Base-by-base conservation (phyloP, 1,140 invertebrate genomes). In the Anagrus nilaparvatae region DNA sequence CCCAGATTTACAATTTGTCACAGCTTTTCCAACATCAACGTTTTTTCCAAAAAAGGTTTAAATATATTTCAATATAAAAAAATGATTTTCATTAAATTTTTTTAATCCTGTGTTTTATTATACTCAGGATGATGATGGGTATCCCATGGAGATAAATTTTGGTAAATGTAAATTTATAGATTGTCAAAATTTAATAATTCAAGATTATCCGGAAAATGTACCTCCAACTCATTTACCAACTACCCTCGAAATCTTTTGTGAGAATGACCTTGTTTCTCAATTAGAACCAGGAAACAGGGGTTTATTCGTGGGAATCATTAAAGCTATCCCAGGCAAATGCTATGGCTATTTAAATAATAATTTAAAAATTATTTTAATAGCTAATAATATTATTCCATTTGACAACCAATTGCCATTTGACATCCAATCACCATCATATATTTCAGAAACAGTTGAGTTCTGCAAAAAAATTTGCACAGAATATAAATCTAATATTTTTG, bases 121-220 rank as follows among this genome's bases (percentile, higher is more conserved):
- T 53, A 54, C 55, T 27, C 42, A 92, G 82, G 97, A 99, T 75
- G 95, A 97, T 60, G 93, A 98, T 69, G 95, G 94, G 3, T 99
- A 99, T 72, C 70, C 87, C 1, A 67, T 98, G 32, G 96, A 99
- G 71, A 99, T 96, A 6, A 95, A 99, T 68, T 99, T 82, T 72
- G 97, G 96, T 0, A 61, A 98, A 17, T 97, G 87, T 1, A 73
- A 76, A 0, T 99, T 96, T 67, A 97, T 97, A 72, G 94, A 99
- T 64, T 94, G 99, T 70, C 97, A 99, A 69, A 93, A 90, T 0
- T 71, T 99, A 19, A 87, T 86, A 23, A 89, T 99, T 50, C 96
- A 98, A 75, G 97, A 99, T 74, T 96, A 99, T 88, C 96, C 97
- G 0, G 97, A 99, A 67, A 92, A 94, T 61, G 90, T 96, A 3